phyloP scores from a whole-genome alignment of 2,888 invertebrate genomes.

The Heliconius ethilla region DNA sequence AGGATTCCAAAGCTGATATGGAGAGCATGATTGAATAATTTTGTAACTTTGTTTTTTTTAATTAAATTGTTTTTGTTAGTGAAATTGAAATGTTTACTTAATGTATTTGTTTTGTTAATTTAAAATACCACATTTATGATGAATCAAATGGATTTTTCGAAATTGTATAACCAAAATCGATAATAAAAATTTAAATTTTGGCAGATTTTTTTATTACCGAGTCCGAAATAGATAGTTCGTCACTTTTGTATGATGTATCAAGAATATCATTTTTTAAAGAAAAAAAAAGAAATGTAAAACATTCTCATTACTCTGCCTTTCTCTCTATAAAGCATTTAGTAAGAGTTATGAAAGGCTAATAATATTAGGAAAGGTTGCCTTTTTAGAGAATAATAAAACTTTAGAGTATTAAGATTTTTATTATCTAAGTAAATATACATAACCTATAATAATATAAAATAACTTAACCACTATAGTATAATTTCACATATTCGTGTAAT shows the following conservation, averaged over 20 bases:
- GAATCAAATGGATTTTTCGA: no score
- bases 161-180: background rate
- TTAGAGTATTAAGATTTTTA: constrained; percentile 7
- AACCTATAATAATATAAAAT: background rate
- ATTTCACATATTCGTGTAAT: constrained; percentile 2
- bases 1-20: constrained; percentile 48
- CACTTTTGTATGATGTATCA: no score
- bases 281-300: no score
- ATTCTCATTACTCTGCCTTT: background rate
- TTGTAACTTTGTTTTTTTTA: background rate
- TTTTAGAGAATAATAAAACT: background rate
- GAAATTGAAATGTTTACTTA: background rate
- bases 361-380: background rate
- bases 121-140: no score
- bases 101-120: no score
- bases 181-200: background rate
- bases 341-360: background rate
- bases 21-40: constrained; percentile 60
- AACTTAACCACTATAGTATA: background rate
- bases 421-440: background rate
- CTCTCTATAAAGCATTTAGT: background rate
- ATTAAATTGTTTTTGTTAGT: background rate
- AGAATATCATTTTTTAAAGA: no score
- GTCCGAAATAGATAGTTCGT: no score
- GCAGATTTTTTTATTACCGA: background rate